phyloP scores from a whole-genome alignment of 2,797 vertebrate genomes.

The Mus caroli region DNA sequence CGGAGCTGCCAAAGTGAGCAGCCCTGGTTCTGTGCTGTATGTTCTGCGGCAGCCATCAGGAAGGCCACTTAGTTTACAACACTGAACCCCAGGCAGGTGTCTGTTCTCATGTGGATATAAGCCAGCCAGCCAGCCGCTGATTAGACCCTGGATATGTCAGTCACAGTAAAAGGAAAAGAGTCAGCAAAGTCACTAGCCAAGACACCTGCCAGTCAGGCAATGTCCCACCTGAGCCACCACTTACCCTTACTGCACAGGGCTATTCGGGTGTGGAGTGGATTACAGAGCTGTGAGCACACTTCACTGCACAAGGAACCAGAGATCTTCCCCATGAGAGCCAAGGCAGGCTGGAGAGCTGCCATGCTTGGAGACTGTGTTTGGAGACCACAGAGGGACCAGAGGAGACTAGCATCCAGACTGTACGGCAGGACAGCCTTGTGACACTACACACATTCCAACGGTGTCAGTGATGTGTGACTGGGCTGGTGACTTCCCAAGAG shows the following conservation, averaged over 20 bases:
- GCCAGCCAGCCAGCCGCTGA: neutral
- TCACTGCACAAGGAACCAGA: neutral
- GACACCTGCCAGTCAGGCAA: neutral
- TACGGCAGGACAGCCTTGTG: neutral
- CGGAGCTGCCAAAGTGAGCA: neutral
- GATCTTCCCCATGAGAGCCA: neutral
- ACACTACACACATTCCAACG: neutral
- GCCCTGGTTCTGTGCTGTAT: neutral
- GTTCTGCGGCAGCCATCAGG: neutral
- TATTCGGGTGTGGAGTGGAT: neutral
- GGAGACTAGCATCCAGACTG: neutral
- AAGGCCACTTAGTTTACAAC: neutral
- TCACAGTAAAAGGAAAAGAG: rapidly evolving
- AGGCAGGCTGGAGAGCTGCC: neutral
- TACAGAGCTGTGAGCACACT: neutral
- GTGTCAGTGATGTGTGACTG: neutral
- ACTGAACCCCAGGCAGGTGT: neutral
- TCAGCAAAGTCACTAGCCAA: neutral
- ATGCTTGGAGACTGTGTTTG: neutral
- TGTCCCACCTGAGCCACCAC: neutral
- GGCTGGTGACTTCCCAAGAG: neutral
- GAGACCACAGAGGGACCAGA: neutral
- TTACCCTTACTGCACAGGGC: neutral
- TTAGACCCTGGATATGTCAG: neutral
- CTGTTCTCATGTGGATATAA: neutral